Conservation (phyloP, 2,888 invertebrate species). For the Folsomia candida region DNA sequence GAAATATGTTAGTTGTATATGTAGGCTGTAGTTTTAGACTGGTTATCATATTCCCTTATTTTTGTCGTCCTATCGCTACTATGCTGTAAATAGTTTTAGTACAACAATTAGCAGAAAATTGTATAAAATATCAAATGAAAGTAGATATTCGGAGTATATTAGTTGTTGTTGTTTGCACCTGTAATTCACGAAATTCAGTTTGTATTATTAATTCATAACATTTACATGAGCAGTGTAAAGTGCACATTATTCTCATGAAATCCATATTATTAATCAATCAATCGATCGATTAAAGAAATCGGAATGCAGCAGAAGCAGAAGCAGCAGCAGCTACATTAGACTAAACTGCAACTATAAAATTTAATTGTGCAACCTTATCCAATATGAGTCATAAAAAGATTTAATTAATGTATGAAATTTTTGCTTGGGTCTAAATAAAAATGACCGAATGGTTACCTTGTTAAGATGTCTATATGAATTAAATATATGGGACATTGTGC, state of each 20-base stretch:
- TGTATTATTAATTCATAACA: too few relatives aligned
- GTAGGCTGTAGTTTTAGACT: too few relatives aligned
- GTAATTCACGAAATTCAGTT: neutral
- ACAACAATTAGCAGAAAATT: too few relatives aligned
- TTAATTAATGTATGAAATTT: neutral
- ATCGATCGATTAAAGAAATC: too few relatives aligned
- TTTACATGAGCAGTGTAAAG: too few relatives aligned
- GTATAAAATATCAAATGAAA: too few relatives aligned
- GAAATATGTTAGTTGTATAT: too few relatives aligned
- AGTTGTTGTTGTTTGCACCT: neutral
- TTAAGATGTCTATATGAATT: constrained; percentile 10
- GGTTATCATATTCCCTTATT: neutral
- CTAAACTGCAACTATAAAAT: neutral
- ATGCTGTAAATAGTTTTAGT: too few relatives aligned
- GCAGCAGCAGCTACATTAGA: too few relatives aligned
- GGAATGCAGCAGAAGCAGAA: too few relatives aligned
- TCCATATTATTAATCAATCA: too few relatives aligned
- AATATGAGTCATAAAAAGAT: neutral
- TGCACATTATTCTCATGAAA: too few relatives aligned
- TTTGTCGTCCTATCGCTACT: neutral
- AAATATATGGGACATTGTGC: neutral
- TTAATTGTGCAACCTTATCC: neutral
- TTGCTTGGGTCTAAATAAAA: constrained; percentile 12
- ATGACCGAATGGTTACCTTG: constrained; percentile 8
- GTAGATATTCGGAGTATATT: neutral